Base-by-base conservation (phyloP, 1,140 invertebrate genomes). In the Harlomillsia oculata region DNA sequence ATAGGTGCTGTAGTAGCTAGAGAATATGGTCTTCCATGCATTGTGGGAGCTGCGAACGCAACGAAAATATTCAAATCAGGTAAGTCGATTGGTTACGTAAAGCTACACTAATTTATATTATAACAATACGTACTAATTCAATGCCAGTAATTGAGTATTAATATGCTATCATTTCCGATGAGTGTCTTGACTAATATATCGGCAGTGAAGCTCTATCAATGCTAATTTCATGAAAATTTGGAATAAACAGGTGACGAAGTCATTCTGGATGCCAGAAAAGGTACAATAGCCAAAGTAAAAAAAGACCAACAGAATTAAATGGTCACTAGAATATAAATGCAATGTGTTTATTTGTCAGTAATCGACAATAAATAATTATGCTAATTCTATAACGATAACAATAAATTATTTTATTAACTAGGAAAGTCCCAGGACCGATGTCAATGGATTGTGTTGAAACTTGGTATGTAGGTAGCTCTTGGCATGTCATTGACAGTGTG, bases 1-100 rank as follows among this genome's bases (percentile, higher is more conserved):
- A 44, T 64, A 85, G 84, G 87, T 43, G 87, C 87, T 48, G 87
- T 90, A 0, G 84, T 91, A n/a, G 87, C 87, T 2, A 74, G 87
- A 60, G 88, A 91, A 72, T 90, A 87, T 70, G 86, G 87, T 0
- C 67, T 91, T 21, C 87, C 88, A 0, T 89, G 87, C 68, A 76
- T 91, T 28, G 82, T 90, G 13, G 85, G 84, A 13, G 82, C 81
- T 1, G 70, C 76, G 39, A 72, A 76, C 55, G 86, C 82, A 1
- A 88, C 85, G 0, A 69, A 75, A 56, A 62, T 76, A 3, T 84
- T 90, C 59, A 73, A 75, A 63, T 83, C 83, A 28, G 87, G 87
- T 71, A 67, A 67, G 49, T 26, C 18, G 8, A 41, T n/a, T n/a
- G n/a, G n/a, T n/a, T n/a, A 28, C 16, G 11, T 45, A 6, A 9